Base-by-base conservation (phyloP, 2,113 vertebrate species). In the Marmota flaviventris region DNA sequence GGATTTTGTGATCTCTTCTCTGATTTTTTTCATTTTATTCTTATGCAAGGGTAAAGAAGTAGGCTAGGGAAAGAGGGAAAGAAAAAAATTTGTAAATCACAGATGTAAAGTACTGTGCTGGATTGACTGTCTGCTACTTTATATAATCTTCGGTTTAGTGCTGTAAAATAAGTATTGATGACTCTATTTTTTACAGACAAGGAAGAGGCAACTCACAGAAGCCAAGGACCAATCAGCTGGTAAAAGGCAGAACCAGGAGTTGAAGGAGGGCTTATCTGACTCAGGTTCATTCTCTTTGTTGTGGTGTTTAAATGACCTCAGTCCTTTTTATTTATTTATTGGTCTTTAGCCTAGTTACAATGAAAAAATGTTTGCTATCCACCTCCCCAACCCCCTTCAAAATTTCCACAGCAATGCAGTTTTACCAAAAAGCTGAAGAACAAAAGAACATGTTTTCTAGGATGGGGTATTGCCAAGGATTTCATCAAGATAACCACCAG, bases 401-500 rank as follows among this genome's bases (percentile, higher is more conserved):
- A 10, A 97, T 89, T 70, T 89, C 63, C 45, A 73, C 13, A 96
- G 25, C 24, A 96, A 53, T 24, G 84, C 10, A 84, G 27, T 32
- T 87, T 90, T 96, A 92, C 56, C 2, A 90, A 72, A 87, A 94
- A 69, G 77, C 58, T 63, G 69, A 85, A 82, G 53, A 91, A 58
- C 3, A 73, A 89, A 93, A 93, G 65, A 29, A 73, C 58, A 29
- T 58, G 65, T 89, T 79, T 82, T 48, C 67, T 85, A 89, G 29
- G 20, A 69, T 24, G 48, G 18, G 32, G 5, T 20, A 48, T 45
- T 37, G 6, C 10, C 39, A 69, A 81, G 67, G 56, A 75, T 79
- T 91, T 97, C 56, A 89, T 53, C 53, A 70, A 45, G 48, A 51
- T 27, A 32, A 48, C 8, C 17, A 63, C n/a, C 20, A 42, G 34